Evolutionary conservation across 2,888 invertebrate species (phyloP).

Genomic region (Formica aserva): DNA sequence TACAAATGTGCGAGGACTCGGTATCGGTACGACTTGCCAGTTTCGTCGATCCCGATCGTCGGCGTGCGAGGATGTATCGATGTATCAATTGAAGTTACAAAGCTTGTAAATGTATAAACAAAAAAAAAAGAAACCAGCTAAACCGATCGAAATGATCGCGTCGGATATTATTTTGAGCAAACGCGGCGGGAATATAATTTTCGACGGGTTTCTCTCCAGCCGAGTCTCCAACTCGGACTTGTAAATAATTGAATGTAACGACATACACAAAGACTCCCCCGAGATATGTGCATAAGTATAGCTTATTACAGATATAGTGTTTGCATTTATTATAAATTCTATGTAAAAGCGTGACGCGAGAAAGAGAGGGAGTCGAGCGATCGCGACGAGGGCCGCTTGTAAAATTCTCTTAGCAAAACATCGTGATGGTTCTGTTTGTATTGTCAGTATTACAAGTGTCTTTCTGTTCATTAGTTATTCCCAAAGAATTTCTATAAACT

Average conservation of each 20-base stretch:
- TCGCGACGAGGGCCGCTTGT: conserved; percentile 55
- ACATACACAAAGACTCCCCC: conserved; percentile 33
- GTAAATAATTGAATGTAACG: conserved; percentile 63
- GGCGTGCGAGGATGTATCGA: not conserved
- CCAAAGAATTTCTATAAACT: conserved; percentile 11
- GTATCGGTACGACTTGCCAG: conserved; percentile 68
- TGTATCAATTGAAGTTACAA: conserved; percentile 29
- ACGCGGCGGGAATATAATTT: conserved; percentile 33
- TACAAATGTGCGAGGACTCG: not conserved
- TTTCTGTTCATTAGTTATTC: not conserved
- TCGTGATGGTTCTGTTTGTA: not conserved
- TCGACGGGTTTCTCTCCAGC: conserved; percentile 38
- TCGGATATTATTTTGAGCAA: conserved; percentile 24
- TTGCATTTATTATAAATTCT: conserved; percentile 82
- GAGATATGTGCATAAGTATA: conserved; percentile 61
- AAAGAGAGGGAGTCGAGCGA: conserved; percentile 36
- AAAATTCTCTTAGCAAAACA: conserved; percentile 6
- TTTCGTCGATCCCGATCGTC: conserved; percentile 61
- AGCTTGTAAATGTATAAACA: conserved; percentile 44
- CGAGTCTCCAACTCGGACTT: conserved; percentile 16
- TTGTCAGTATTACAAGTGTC: conserved; percentile 30
- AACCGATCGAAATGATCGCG: conserved; percentile 4
- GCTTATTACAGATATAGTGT: conserved; percentile 77
- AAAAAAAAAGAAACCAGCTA: not conserved
- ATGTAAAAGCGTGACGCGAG: conserved; percentile 72